These are phyloP conservation scores for Campylorhamphus procurvoides DNA, from an alignment of 2,113 vertebrate species.

Conservation along the genomic window DNA sequence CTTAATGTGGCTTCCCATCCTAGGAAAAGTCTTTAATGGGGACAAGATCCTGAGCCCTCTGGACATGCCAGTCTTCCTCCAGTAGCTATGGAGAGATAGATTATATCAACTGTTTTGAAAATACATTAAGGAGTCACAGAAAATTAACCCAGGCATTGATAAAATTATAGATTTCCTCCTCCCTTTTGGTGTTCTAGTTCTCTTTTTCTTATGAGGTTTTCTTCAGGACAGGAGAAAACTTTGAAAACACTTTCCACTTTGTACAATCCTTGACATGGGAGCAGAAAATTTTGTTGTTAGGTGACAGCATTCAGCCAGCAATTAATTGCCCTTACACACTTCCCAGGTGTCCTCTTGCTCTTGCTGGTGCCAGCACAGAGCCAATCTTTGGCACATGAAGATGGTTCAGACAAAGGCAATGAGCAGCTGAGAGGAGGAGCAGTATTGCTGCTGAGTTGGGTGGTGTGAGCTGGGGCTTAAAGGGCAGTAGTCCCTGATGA, in stretches of 20 bases:
- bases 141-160: background rate
- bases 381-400: background rate
- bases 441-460: background rate
- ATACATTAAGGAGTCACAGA: background rate
- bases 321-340: background rate
- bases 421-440: background rate
- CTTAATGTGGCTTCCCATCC: background rate
- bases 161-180: background rate
- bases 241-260: background rate
- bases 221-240: background rate
- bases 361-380: rapidly evolving
- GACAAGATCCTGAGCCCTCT: background rate
- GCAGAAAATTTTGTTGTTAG: background rate
- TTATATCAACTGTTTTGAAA: background rate
- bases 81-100: background rate
- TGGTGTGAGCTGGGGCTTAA: background rate
- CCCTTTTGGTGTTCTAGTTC: background rate
- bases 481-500: background rate
- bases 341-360: background rate
- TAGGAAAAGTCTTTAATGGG: background rate
- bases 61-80: background rate
- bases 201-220: background rate
- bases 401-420: background rate
- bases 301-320: background rate
- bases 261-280: background rate